These are phyloP conservation scores for Heliconius charithonia DNA, from an alignment of 2,888 invertebrate species.

Conservation along the genomic window DNA sequence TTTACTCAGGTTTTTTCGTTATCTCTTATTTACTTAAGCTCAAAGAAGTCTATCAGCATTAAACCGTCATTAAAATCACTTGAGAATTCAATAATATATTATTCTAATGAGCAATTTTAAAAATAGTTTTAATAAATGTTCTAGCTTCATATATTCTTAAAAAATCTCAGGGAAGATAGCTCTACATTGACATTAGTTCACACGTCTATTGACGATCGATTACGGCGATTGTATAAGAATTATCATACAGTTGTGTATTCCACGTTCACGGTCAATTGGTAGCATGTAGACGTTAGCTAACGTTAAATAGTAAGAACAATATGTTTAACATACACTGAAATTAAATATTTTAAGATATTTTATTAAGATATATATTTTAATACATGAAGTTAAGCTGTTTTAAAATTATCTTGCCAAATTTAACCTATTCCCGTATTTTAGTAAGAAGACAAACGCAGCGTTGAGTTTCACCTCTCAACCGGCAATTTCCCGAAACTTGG, in stretches of 20 bases:
- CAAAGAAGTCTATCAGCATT: neutral
- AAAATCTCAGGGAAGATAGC: neutral
- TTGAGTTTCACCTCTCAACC: neutral
- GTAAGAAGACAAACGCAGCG: neutral
- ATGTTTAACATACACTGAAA: neutral
- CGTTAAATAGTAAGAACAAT: constrained; percentile 25
- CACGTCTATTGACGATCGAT: constrained; percentile 30
- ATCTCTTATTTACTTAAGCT: neutral
- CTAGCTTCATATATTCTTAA: neutral
- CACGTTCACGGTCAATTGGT: constrained; percentile 36
- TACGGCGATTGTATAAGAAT: constrained; percentile 38
- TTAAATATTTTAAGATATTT: neutral
- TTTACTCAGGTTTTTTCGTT: no score
- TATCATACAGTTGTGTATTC: constrained; percentile 33
- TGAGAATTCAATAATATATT: no score
- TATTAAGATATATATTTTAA: neutral
- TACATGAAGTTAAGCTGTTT: neutral
- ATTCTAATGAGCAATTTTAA: neutral
- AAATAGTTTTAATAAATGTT: neutral
- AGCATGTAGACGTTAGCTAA: constrained; percentile 28
- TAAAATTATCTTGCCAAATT: neutral
- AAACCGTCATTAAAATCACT: neutral
- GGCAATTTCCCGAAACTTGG: neutral
- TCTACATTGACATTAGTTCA: constrained; percentile 20
- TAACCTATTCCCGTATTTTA: neutral